Evolutionary conservation across 2,113 vertebrate species (phyloP), one percentile per base, ranked within the genome.

Genomic region (Hemibagrus wyckioides): DNA sequence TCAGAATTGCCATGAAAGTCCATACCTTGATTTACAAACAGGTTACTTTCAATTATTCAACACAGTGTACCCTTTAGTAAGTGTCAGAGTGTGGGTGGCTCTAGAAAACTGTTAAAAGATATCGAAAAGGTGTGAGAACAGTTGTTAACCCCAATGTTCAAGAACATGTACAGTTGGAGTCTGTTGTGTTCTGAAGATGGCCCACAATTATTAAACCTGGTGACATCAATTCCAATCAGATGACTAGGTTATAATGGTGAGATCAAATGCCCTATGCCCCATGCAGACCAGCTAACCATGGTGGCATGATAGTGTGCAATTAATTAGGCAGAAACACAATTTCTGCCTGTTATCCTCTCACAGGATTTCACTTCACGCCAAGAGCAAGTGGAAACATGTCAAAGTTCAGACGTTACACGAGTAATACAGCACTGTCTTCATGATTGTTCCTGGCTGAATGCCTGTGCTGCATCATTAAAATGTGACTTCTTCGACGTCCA

Each of bases 21-120:
- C 25, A 77, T 6, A 76, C 41, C 41, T 76, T 48, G 75, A 25
- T n/a, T 50, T 77, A 52, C 76, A 79, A 79, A 54, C 48, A 80
- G 9, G 15, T 5, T 56, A 19, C 19, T 44, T 39, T 73, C 41
- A 52, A 77, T 52, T 23, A 11, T 36, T 36, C 77, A 80, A 33
- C 10, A 17, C 54, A n/a, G 14, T 30, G 25, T 4, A 14, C 33
- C 7, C 15, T 33, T 33, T 33, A 19, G 17, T 17, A 80, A 19
- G 30, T 23, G 19, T 33, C 48, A 52, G 44, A 79, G 9, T 54
- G 23, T 44, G 1, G 33, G 30, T 36, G 30, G 30, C 69, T 41
- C 2, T 25, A 44, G 11, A 5, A 77, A 25, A 77, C 41, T 75
- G 23, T 2, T 28, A n/a, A 25, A 76, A n/a, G 25, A 76, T 44